Conservation (phyloP, 2,113 vertebrate genomes). For the Arvicanthis niloticus region DNA sequence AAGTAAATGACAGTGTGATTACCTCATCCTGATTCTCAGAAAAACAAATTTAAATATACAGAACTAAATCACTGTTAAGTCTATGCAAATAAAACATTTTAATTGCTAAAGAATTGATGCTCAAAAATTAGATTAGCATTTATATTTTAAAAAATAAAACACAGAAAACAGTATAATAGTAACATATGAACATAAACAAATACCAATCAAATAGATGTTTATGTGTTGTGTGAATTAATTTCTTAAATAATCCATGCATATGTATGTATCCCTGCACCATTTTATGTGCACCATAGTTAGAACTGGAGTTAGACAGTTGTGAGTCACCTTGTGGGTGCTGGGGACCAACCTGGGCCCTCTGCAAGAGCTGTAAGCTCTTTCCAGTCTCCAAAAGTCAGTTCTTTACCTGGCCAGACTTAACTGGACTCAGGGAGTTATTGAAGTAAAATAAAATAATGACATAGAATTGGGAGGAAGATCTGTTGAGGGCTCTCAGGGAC, state of each 20-base stretch:
- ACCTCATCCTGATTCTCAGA: slow-evolving; percentile 34
- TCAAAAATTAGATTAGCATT: slow-evolving; percentile 25
- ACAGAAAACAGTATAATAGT: background rate
- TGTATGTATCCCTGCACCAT: background rate
- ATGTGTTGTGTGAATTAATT: background rate
- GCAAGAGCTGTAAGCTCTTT: background rate
- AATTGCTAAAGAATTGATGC: slow-evolving; percentile 17
- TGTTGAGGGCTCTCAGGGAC: background rate
- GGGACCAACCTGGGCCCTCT: background rate
- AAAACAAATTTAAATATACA: background rate
- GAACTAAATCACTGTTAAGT: slow-evolving; percentile 30
- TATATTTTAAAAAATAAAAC: background rate
- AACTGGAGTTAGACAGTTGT: background rate
- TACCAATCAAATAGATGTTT: background rate
- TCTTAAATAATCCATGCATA: background rate
- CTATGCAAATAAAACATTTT: slow-evolving; percentile 17
- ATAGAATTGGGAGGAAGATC: background rate
- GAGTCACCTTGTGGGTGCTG: background rate
- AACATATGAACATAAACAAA: background rate
- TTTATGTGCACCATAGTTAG: background rate
- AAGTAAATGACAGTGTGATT: background rate
- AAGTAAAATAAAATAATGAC: background rate
- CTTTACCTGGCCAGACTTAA: background rate
- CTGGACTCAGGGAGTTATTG: background rate
- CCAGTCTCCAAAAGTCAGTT: background rate